Base-by-base conservation (phyloP, 2,888 invertebrate genomes). In the Agriopis marginaria region DNA sequence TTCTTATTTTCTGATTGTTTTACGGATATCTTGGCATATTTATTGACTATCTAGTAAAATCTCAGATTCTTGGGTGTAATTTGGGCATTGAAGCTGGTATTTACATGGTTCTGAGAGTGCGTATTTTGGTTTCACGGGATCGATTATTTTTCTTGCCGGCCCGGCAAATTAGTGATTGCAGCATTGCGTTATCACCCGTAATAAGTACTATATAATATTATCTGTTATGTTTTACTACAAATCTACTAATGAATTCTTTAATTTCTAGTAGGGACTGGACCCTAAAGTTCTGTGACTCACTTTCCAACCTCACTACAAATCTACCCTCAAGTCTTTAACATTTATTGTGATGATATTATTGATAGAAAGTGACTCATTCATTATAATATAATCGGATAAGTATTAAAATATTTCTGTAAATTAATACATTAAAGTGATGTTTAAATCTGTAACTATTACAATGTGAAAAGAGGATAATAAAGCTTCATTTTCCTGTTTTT, bases 101-200 rank as follows among this genome's bases (percentile, higher is more conserved):
- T 12, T 47, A 53, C 23, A 42, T 32, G 32, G 44, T 63, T 59
- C 44, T 54, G 56, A 63, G 70, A 63, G 71, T 78, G 65, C 76
- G 72, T 79, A 82, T 80, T 86, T 85, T 86, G 84, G 84, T 86
- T 85, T 86, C 76, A 72, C 78, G 74, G 82, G 81, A 88, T 89
- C 86, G 86, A 89, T 90, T 86, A 84, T 81, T 83, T 86, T 84
- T 66, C 62, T 71, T 68, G 80, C 85, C 85, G 86, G 83, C 82
- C 79, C 77, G 74, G 70, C 62, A 77, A 56, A 55, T 62, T 54
- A 61, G 45, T 42, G 9, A 44, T 66, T 63, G 45, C 58, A 59
- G 58, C 14, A 39, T n/a, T 23, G 45, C 9, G 10, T 61, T 61
- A 63, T 63, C 49, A 8, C 17, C 9, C 51, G 39, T 60, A 12